Conservation (phyloP, 2,797 vertebrate genomes). For the Ctenopoma multispine region DNA sequence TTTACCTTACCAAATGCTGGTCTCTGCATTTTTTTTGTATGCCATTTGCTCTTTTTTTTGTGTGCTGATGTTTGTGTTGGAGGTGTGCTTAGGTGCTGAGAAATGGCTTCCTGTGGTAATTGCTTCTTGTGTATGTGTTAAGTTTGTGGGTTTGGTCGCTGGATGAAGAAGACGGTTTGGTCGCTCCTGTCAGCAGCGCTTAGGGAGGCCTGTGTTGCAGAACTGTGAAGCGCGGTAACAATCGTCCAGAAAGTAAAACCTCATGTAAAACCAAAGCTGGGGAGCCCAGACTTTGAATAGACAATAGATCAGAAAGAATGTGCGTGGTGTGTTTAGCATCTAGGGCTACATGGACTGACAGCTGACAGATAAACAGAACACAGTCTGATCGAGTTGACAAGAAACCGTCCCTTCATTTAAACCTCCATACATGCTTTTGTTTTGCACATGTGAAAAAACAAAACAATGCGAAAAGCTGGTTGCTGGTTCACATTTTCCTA, state of each 20-base stretch:
- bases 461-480: not conserved
- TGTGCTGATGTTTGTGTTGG: slow-evolving; percentile 10
- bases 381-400: too few relatives aligned
- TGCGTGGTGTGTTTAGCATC: slow-evolving; percentile 17
- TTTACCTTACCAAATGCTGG: not conserved
- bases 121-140: slow-evolving; percentile 15
- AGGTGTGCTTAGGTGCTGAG: slow-evolving; percentile 32
- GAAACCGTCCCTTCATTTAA: not conserved
- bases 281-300: slow-evolving; percentile 60
- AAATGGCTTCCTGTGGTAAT: slow-evolving; percentile 29
- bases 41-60: slow-evolving; percentile 15
- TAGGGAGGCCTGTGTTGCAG: slow-evolving; percentile 29
- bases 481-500: not conserved
- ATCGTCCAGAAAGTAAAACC: slow-evolving; percentile 64
- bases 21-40: slow-evolving; percentile 1
- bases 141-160: slow-evolving; percentile 39
- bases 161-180: slow-evolving; percentile 38
- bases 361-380: not conserved
- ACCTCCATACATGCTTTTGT: not conserved
- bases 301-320: slow-evolving; percentile 46
- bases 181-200: slow-evolving; percentile 34
- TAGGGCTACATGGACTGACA: not conserved
- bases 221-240: slow-evolving; percentile 56
- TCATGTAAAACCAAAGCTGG: slow-evolving; percentile 60
- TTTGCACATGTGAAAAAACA: not conserved